Evolutionary conservation across 2,797 vertebrate genomes (phyloP).

Genomic region (Halcyon badia): DNA sequence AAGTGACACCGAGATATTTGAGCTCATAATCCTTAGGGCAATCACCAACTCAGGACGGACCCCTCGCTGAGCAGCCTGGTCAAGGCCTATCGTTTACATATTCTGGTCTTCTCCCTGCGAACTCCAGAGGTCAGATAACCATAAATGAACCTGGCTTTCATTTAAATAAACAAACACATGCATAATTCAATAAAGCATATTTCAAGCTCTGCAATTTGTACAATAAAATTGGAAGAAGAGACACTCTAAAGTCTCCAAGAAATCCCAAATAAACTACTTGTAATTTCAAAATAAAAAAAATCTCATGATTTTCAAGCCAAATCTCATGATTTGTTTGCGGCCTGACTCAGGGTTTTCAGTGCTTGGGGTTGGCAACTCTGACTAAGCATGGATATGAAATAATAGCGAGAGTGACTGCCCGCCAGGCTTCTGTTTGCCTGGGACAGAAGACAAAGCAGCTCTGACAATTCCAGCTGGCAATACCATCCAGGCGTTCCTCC

Average conservation of each 20-base stretch:
- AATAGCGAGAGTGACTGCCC: slow-evolving; percentile 55
- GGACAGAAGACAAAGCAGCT: slow-evolving; percentile 72
- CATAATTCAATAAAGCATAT: neutral
- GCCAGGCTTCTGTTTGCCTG: slow-evolving; percentile 71
- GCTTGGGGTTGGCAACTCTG: slow-evolving; percentile 60
- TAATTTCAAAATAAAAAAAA: neutral
- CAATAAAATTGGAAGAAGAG: neutral
- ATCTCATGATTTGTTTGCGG: slow-evolving; percentile 65
- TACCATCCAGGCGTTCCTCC: slow-evolving; percentile 60
- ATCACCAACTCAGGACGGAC: neutral
- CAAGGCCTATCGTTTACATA: neutral
- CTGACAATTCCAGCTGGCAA: slow-evolving; percentile 73
- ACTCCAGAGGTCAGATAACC: slow-evolving; percentile 18
- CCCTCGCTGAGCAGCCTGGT: neutral
- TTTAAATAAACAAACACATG: slow-evolving; percentile 2
- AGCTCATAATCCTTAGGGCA: neutral
- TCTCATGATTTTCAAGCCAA: slow-evolving; percentile 55
- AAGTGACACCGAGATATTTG: neutral
- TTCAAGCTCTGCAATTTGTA: neutral
- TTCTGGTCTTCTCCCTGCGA: neutral
- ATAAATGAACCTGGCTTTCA: neutral
- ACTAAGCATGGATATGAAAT: slow-evolving; percentile 70
- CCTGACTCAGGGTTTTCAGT: slow-evolving; percentile 69
- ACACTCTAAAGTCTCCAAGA: neutral
- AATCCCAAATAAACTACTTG: slow-evolving; percentile 41